Evolutionary conservation across 1,140 invertebrate species (phyloP), one percentile per base, ranked within the genome.

Genomic region (Drosophila neocordata): DNA sequence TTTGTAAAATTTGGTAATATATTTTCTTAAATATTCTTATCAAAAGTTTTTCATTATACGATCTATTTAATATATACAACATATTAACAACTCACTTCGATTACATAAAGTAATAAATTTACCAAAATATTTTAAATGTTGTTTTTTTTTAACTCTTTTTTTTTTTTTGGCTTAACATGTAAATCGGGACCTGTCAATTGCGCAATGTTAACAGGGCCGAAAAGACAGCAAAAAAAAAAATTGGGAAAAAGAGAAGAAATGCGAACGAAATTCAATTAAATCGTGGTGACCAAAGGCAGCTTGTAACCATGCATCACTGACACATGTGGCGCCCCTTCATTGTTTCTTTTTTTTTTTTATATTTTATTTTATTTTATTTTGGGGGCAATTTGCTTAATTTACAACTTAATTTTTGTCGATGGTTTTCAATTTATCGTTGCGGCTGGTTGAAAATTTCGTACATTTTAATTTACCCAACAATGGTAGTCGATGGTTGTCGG

Each of bases 381-480:
- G 27, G 11, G 4, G 57, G 57, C 58, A 61, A 61, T 61, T 61
- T 61, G 38, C 58, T 61, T 44, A 61, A 61, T 44, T 61, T 61
- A 61, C 58, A 61, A 61, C 58, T 61, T 61, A 61, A 61, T 61
- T 61, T 61, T 35, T 34, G 57, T 20, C 37, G 12, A 59, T 41
- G 53, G 11, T 59, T 37, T 37, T 41, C 57, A 59, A 37, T 59
- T 41, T 37, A 41, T 59, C 35, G 57, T 59, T 59, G 31, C 37
- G 41, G 41, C n/a, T n/a, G 35, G 57, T 59, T 27, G 31, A 35
- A 59, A 59, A 59, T 38, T 59, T 59, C 57, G 57, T 59, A 41
- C 37, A 59, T 59, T 41, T 59, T 22, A 59, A 59, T 59, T 59
- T 59, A 24, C 7, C 13, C 41, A 48, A 48, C 41, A 48, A 48